Conservation (phyloP, 2,888 invertebrate species). For the Miltochrista miniata region DNA sequence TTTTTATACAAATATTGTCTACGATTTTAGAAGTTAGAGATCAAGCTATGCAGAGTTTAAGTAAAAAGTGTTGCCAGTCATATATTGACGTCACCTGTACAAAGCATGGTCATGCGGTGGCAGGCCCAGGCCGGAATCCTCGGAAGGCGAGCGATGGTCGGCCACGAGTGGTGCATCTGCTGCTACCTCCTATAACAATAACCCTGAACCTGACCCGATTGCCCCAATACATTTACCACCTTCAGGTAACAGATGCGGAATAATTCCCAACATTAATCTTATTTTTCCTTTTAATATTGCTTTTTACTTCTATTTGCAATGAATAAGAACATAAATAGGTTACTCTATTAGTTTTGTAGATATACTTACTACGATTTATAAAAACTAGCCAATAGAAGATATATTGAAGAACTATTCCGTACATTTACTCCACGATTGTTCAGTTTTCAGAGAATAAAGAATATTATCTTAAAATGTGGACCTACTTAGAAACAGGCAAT, state of each 20-base stretch:
- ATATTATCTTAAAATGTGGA: conserved; percentile 7
- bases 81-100: conserved; percentile 82
- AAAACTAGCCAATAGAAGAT: conserved; percentile 10
- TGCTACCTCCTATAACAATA: conserved; percentile 83
- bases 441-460: conserved; percentile 16
- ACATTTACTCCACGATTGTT: conserved; percentile 10
- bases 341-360: background rate
- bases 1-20: background rate
- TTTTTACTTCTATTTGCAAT: background rate
- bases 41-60: conserved; percentile 11
- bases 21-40: background rate
- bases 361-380: background rate
- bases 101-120: conserved; percentile 87
- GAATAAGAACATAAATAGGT: conserved; percentile 1
- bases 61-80: conserved; percentile 39
- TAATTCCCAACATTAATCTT: conserved; percentile 12
- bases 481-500: conserved; percentile 19
- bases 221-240: conserved; percentile 38
- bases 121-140: conserved; percentile 97
- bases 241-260: conserved; percentile 26
- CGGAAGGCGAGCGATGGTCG: conserved; percentile 93
- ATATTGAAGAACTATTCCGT: conserved; percentile 18
- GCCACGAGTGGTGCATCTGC: conserved; percentile 84
- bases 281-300: background rate
- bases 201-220: conserved; percentile 78